Conservation (phyloP, 2,113 vertebrate species). For the Holacanthus passer region DNA sequence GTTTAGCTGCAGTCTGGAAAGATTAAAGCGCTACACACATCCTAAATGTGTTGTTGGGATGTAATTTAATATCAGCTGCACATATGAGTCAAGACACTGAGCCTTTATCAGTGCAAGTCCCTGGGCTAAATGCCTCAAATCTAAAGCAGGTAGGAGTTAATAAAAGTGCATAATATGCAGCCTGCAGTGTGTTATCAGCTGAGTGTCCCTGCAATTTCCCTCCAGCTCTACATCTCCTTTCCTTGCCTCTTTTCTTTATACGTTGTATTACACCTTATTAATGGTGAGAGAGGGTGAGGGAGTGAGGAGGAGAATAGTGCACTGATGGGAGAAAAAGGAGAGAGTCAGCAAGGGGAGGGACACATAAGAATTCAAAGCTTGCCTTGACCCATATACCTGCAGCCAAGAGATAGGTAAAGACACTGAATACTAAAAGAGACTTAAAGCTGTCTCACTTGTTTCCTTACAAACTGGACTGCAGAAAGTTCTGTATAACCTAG, state of each 20-base stretch:
- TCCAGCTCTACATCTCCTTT: neutral
- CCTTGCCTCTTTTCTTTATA: neutral
- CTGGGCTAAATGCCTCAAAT: neutral
- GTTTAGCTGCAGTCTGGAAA: neutral
- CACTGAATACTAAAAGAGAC: constrained; percentile 34
- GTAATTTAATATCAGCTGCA: neutral
- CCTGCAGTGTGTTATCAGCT: constrained; percentile 26
- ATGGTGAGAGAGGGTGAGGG: neutral
- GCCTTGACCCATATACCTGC: constrained; percentile 71
- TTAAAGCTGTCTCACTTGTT: neutral
- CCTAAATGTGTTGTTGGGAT: neutral
- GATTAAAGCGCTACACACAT: neutral
- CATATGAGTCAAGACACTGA: neutral
- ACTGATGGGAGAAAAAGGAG: neutral
- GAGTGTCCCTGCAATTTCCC: constrained; percentile 13
- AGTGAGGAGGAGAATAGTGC: neutral
- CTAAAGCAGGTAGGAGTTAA: neutral
- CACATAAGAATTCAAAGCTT: constrained; percentile 52
- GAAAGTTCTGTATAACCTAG: no score
- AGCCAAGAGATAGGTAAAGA: constrained; percentile 54
- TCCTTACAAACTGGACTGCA: neutral
- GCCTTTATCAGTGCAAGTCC: neutral
- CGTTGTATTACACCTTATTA: constrained; percentile 32
- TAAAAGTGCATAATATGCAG: constrained; percentile 2
- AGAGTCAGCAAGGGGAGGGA: neutral